Conservation (phyloP, 53 echinoderm and acorn worm species). For the Paelopatides confundens region DNA sequence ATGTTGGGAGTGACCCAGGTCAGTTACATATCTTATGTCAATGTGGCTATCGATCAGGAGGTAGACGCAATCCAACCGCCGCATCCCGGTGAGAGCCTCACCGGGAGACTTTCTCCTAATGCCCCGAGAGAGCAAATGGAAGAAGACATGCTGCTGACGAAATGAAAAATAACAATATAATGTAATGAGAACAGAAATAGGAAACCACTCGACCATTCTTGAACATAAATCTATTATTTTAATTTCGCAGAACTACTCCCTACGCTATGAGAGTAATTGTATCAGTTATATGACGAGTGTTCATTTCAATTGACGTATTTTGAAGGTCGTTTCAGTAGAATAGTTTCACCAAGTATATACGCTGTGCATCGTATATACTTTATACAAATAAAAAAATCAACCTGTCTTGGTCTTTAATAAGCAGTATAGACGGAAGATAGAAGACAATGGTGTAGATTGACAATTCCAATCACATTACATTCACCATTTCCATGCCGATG, state of each 20-base stretch:
- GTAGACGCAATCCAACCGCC: not conserved
- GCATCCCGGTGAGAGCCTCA: slow-evolving; percentile 22
- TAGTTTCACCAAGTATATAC: too few relatives aligned
- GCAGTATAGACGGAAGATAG: too few relatives aligned
- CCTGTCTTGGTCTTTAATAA: too few relatives aligned
- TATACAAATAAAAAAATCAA: too few relatives aligned
- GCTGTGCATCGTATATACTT: too few relatives aligned
- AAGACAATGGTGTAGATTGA: too few relatives aligned
- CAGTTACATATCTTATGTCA: slow-evolving; percentile 26
- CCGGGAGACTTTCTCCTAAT: slow-evolving; percentile 12
- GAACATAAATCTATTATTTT: not conserved
- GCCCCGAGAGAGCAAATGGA: not conserved
- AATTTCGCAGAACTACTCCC: not conserved
- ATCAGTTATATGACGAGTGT: too few relatives aligned
- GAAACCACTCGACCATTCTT: not conserved
- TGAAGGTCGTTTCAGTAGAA: too few relatives aligned
- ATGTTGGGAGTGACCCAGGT: not conserved
- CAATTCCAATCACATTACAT: too few relatives aligned
- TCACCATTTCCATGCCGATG: too few relatives aligned
- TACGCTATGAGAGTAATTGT: not conserved
- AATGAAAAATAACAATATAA: not conserved
- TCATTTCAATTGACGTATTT: too few relatives aligned
- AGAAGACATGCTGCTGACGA: slow-evolving; percentile 17
- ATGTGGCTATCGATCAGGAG: not conserved
- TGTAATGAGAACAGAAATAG: not conserved